Percentiles rank a stretch among this genome's conserved stretches.
These are phyloP conservation scores for Didymodactylos carnosus DNA, from an alignment of 2,888 invertebrate genomes.

Conservation along the genomic window DNA sequence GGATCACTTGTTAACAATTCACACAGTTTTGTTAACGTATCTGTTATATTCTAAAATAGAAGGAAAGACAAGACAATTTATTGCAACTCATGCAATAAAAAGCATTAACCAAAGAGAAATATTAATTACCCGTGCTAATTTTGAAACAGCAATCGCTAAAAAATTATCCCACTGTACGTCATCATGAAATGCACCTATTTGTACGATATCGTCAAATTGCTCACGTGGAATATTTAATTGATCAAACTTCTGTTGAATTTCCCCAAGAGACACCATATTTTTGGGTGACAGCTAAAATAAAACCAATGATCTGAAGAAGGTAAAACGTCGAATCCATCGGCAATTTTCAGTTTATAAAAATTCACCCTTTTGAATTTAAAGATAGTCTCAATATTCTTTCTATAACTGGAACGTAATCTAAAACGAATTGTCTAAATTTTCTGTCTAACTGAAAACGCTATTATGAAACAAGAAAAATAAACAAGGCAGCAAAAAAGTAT, in stretches of 20 bases:
- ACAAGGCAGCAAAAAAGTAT: too few relatives aligned
- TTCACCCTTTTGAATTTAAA: too few relatives aligned
- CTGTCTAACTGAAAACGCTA: too few relatives aligned
- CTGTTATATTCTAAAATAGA: constrained; percentile 45
- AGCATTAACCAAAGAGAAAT: background rate
- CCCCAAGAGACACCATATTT: background rate
- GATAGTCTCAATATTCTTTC: too few relatives aligned
- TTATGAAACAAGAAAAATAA: too few relatives aligned
- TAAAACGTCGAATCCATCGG: too few relatives aligned
- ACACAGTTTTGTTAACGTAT: constrained; percentile 59
- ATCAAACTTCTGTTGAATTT: constrained; percentile 33
- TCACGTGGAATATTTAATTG: constrained; percentile 37
- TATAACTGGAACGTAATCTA: too few relatives aligned
- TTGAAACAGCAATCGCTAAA: constrained; percentile 46
- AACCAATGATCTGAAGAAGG: background rate
- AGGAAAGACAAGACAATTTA: background rate
- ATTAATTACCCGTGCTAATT: constrained; percentile 26
- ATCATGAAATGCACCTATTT: constrained; percentile 49
- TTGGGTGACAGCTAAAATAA: background rate
- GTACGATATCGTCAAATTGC: constrained; percentile 48
- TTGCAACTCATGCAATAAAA: background rate
- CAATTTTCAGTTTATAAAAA: too few relatives aligned
- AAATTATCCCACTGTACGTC: constrained; percentile 53
- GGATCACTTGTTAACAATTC: constrained; percentile 61
- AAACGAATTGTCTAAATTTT: too few relatives aligned